phyloP scores from a whole-genome alignment of 2,888 invertebrate genomes.

The Rosalia funebris region DNA sequence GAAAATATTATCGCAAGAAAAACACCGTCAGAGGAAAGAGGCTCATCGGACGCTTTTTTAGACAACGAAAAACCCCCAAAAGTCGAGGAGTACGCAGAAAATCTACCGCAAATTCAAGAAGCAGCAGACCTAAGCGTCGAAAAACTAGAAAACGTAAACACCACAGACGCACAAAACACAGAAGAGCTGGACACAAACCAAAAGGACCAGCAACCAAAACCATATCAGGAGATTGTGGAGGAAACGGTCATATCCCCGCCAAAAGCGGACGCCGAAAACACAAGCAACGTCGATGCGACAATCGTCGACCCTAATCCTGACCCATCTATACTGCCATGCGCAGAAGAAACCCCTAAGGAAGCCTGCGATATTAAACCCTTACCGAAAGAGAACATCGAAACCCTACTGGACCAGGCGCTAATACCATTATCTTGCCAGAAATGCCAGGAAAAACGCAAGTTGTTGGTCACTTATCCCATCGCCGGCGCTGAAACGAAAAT shows the following conservation, averaged over 20 bases:
- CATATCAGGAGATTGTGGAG: no score
- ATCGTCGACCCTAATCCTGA: no score
- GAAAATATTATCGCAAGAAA: no score
- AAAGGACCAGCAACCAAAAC: no score
- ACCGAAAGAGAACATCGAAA: conserved; percentile 31
- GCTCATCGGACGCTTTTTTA: not conserved
- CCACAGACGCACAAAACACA: not conserved
- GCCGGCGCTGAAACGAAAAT: not conserved
- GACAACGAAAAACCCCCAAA: not conserved
- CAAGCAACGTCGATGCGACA: no score
- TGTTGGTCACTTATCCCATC: conserved; percentile 45
- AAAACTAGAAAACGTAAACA: not conserved
- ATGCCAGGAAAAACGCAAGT: conserved; percentile 32
- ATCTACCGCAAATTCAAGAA: not conserved
- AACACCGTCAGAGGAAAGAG: no score
- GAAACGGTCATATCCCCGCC: no score
- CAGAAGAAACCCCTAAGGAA: no score
- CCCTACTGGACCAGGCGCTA: conserved; percentile 35
- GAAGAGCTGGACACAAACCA: not conserved
- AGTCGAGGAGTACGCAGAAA: not conserved
- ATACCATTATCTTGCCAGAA: conserved; percentile 40
- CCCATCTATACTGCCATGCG: no score
- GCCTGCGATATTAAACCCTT: not conserved
- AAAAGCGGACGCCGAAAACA: no score
- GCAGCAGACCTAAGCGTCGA: not conserved